A percentile compares a stretch with the other conserved stretches of the same genome.
Evolutionary conservation across 1,140 invertebrate genomes (phyloP).

Genomic region (Ptiloglossa arizonensis): DNA sequence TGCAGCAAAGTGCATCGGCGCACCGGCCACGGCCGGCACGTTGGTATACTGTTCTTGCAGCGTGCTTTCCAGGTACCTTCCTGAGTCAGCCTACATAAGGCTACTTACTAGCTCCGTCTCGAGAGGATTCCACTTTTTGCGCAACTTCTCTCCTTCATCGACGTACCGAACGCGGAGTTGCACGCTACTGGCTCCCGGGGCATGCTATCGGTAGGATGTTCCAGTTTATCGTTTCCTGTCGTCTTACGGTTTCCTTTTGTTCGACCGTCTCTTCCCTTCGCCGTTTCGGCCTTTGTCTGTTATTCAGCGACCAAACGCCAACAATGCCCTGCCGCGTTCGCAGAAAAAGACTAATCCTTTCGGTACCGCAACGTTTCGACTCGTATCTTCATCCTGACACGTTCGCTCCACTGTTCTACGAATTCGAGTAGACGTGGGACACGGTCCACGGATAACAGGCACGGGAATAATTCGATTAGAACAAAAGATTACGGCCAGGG

Average conservation of each 20-base stretch:
- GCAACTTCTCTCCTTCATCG: constrained; percentile 54
- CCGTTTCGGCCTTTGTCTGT: constrained; percentile 10
- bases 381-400: background rate
- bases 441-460: too few species aligned
- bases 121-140: constrained; percentile 73
- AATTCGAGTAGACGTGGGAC: too few species aligned
- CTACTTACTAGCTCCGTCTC: constrained; percentile 69
- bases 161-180: constrained; percentile 40
- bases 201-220: constrained; percentile 56
- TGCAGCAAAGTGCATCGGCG: constrained; percentile 26
- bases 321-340: background rate
- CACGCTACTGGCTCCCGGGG: constrained; percentile 52
- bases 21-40: constrained; percentile 26
- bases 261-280: background rate
- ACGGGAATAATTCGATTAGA: too few species aligned
- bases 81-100: constrained; percentile 77
- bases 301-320: background rate
- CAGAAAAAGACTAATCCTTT: background rate
- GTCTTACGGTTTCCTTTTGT: constrained; percentile 52
- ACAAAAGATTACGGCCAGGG: too few species aligned
- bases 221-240: constrained; percentile 66
- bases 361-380: constrained; percentile 23
- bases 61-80: constrained; percentile 72
- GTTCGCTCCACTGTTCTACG: too few species aligned
- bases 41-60: constrained; percentile 63